These are phyloP conservation scores for human (Homo sapiens) DNA, from an alignment of 2,113 vertebrate genomes.

Conservation along the genomic window DNA sequence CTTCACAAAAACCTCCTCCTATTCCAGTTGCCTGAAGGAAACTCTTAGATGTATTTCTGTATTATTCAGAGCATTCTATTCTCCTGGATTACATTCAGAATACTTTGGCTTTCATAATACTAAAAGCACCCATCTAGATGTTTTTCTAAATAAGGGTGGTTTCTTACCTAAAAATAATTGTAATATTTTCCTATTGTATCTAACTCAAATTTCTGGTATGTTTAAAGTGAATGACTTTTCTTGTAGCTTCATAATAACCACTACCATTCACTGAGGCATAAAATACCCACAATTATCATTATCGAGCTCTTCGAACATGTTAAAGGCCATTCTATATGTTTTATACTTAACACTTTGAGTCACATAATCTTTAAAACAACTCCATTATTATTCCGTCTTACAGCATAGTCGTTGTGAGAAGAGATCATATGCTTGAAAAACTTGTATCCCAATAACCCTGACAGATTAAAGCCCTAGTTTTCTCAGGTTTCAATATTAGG, in stretches of 20 bases:
- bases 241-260: background rate
- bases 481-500: background rate
- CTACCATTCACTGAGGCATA: background rate
- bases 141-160: background rate
- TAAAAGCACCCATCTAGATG: background rate
- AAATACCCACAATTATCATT: background rate
- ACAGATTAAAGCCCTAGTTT: background rate
- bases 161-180: background rate
- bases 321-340: background rate
- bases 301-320: background rate
- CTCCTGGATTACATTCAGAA: background rate
- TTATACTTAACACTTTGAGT: background rate
- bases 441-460: background rate
- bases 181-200: background rate
- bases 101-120: background rate
- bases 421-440: background rate
- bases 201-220: background rate
- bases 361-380: background rate
- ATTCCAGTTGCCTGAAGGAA: background rate
- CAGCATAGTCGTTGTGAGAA: background rate
- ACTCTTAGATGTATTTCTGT: background rate
- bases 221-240: background rate
- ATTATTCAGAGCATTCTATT: background rate
- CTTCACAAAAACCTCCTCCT: background rate
- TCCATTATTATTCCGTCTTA: background rate